Conservation (phyloP, 2,113 vertebrate genomes). For the Pantherophis guttatus region DNA sequence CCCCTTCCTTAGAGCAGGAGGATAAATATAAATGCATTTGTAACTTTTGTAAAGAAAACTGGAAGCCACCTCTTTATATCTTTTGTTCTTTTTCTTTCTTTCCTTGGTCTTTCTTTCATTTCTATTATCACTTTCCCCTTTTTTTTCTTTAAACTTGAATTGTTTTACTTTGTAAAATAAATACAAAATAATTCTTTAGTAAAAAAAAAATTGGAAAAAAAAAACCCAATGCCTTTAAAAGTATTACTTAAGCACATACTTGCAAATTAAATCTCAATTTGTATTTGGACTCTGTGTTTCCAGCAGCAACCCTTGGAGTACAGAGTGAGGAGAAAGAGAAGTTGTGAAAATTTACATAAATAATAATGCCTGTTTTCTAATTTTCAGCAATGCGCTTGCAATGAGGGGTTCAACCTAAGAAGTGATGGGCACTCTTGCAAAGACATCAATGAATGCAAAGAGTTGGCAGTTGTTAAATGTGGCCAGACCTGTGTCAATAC, state of each 20-base stretch:
- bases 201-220: background rate
- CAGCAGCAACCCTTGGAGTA: background rate
- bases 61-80: background rate
- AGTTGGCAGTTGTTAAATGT: conserved; percentile 45
- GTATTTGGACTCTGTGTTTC: background rate
- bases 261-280: background rate
- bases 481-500: conserved; percentile 83
- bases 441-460: conserved; percentile 81
- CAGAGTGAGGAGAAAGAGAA: background rate
- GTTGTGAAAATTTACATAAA: background rate
- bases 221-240: background rate
- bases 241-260: background rate
- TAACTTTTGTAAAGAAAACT: background rate
- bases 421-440: conserved; percentile 62
- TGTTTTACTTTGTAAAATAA: background rate
- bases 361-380: background rate
- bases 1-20: background rate
- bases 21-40: background rate
- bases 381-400: conserved; percentile 80
- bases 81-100: background rate
- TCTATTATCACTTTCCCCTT: background rate
- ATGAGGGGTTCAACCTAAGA: conserved; percentile 71
- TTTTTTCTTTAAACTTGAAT: background rate
- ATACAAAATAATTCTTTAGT: background rate
- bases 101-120: background rate